Evolutionary conservation across 2,888 invertebrate species (phyloP).

Genomic region (Drosophila cognata): DNA sequence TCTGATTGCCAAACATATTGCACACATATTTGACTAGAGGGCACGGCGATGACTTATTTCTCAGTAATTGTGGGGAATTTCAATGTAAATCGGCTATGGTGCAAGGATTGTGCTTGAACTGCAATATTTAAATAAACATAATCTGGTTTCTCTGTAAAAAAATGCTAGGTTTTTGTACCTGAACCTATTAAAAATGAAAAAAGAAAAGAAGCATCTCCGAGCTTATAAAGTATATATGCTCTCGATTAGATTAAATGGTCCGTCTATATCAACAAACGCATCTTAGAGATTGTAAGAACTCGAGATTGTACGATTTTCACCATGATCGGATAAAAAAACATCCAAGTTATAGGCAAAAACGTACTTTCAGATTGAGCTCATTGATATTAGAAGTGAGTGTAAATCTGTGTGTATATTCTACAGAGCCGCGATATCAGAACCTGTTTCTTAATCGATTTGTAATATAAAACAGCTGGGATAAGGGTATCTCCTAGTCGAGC

Average conservation of each 20-base stretch:
- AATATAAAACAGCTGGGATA: background rate
- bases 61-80: conserved; percentile 6
- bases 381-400: background rate
- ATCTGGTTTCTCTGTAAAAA: background rate
- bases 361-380: background rate
- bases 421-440: background rate
- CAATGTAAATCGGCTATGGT: background rate
- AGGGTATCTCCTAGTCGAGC: background rate
- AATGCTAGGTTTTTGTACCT: background rate
- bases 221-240: background rate
- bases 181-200: background rate
- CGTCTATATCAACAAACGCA: background rate
- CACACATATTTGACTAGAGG: conserved; percentile 42
- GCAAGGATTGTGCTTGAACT: background rate
- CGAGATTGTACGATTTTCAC: background rate
- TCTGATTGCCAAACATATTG: conserved; percentile 46
- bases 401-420: background rate
- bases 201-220: background rate
- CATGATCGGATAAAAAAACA: background rate
- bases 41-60: background rate
- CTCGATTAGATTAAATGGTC: background rate
- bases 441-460: background rate
- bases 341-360: background rate
- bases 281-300: background rate
- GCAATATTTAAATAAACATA: background rate